Percentiles rank a stretch among this genome's conserved stretches.
Conservation (phyloP, 2,888 invertebrate genomes). For the Diplolepis rosae region DNA sequence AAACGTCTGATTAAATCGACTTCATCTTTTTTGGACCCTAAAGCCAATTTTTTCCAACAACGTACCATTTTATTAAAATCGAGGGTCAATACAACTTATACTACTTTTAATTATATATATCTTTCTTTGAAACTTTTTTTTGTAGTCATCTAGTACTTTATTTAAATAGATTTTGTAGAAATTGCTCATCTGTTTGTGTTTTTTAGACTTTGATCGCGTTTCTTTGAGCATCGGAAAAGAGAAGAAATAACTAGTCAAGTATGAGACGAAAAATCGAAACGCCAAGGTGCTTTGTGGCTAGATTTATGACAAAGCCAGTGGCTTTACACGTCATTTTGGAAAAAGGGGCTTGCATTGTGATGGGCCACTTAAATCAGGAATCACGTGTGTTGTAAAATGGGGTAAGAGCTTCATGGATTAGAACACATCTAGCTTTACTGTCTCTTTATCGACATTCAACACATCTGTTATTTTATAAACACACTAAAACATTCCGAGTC, state of each 20-base stretch:
- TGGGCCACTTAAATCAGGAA: conserved; percentile 5
- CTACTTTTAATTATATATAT: too few species aligned
- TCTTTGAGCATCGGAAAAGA: neutral
- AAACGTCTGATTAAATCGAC: too few species aligned
- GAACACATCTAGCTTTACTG: conserved; percentile 47
- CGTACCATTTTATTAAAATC: too few species aligned
- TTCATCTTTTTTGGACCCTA: too few species aligned
- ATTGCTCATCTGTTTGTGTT: neutral
- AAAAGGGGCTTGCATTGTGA: neutral
- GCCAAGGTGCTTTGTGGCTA: conserved; percentile 1
- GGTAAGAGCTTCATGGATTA: conserved; percentile 50
- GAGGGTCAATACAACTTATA: too few species aligned
- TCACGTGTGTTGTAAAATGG: conserved; percentile 17
- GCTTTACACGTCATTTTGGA: neutral
- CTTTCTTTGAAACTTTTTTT: neutral
- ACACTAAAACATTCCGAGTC: neutral
- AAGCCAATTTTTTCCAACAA: too few species aligned
- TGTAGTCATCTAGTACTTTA: neutral
- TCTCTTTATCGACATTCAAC: conserved; percentile 53
- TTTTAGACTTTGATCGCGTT: neutral
- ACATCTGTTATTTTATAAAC: conserved; percentile 51
- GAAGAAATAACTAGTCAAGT: neutral
- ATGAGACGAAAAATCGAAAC: neutral
- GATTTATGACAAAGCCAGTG: conserved; percentile 5
- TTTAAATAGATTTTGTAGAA: neutral